Conservation (phyloP, 2,888 invertebrate genomes). For the Netelia fuscicornis region DNA sequence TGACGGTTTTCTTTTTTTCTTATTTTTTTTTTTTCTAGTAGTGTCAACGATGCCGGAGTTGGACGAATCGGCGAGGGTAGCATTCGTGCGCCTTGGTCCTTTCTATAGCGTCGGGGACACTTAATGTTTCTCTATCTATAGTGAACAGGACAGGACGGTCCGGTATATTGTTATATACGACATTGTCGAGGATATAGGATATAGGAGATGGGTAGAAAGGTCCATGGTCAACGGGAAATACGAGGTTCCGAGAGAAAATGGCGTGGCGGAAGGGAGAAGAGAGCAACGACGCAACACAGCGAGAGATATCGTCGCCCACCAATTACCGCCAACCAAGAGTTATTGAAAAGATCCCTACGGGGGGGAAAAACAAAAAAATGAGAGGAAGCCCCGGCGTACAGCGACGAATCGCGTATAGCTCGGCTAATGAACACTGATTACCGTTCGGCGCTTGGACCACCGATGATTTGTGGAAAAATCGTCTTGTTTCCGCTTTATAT, state of each 20-base stretch:
- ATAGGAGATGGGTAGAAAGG: conserved; percentile 48
- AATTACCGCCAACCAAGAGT: conserved; percentile 82
- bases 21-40: not conserved
- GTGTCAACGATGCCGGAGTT: conserved; percentile 27
- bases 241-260: conserved; percentile 65
- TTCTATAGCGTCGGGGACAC: conserved; percentile 78
- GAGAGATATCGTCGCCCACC: conserved; percentile 81
- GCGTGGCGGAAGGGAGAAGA: conserved; percentile 61
- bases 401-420: conserved; percentile 74
- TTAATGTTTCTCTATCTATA: conserved; percentile 84
- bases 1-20: conserved; percentile 47
- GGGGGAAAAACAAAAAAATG: conserved; percentile 51
- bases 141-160: conserved; percentile 78
- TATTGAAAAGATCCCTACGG: conserved; percentile 84
- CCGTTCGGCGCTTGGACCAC: conserved; percentile 77
- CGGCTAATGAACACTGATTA: conserved; percentile 84
- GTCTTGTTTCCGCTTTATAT: conserved; percentile 32
- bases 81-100: conserved; percentile 66
- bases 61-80: conserved; percentile 54
- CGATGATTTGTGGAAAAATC: conserved; percentile 79
- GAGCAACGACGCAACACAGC: conserved; percentile 45
- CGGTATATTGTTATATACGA: conserved; percentile 84
- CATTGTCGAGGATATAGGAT: conserved; percentile 78
- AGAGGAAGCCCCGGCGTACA: conserved; percentile 74
- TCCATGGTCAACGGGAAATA: conserved; percentile 71